A percentile compares a stretch with the other conserved stretches of the same genome.
phyloP scores from a whole-genome alignment of 2,888 invertebrate genomes.

The Ariolimax columbianus region DNA sequence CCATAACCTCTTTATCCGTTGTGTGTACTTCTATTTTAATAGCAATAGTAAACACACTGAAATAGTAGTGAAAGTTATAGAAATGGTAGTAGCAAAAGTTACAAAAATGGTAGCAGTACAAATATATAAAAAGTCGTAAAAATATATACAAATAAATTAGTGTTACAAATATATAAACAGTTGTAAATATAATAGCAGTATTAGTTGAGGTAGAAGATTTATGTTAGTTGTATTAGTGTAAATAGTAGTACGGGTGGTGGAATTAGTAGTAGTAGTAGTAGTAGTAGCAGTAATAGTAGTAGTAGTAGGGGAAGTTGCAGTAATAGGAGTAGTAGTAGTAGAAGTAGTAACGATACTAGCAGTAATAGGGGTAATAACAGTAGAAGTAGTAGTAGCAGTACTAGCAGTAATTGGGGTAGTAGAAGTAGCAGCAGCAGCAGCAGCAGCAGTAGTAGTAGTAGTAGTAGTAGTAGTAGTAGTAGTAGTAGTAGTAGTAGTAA shows the following conservation, averaged over 20 bases:
- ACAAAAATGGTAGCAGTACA: not conserved
- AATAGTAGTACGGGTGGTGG: not conserved
- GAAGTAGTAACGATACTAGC: not conserved
- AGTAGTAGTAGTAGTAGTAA: not conserved
- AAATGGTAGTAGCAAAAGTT: not conserved
- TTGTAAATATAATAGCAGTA: not conserved
- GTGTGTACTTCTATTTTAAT: no score
- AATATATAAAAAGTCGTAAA: not conserved
- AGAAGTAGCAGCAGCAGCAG: not conserved
- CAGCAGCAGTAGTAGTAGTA: conserved; percentile 22
- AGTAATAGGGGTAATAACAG: not conserved
- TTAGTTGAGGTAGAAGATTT: not conserved
- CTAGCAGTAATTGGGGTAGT: not conserved
- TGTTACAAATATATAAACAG: not conserved
- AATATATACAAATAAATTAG: not conserved
- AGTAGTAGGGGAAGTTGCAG: not conserved
- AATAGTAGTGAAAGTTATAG: no score
- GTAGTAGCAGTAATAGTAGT: not conserved
- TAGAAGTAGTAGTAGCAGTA: conserved; percentile 29
- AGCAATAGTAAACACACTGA: no score
- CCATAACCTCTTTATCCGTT: no score
- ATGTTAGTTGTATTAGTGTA: not conserved
- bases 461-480: conserved; percentile 30
- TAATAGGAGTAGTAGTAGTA: not conserved
- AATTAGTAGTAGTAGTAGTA: not conserved